Base-by-base conservation (phyloP, 2,888 invertebrate species). In the Tetheella fluctuosa region DNA sequence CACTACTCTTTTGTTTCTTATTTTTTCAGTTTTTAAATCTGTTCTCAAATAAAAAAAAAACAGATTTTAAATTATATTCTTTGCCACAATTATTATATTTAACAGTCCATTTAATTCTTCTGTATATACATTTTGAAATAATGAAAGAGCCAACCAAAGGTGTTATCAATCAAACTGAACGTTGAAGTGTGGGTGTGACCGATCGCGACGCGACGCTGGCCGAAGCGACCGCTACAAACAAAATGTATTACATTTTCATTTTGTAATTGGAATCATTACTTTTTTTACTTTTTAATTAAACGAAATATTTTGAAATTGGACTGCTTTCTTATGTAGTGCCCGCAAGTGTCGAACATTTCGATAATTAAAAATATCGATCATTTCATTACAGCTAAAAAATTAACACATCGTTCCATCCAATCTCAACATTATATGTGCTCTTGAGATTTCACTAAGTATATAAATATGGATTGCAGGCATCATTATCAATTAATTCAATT, bases 161-260 rank as follows among this genome's bases (percentile, higher is more conserved):
- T 64, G 62, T 54, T 56, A 64, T 64, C 64, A 62, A 64, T 64
- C 64, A 64, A 54, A 20, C 23, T 17, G 23, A 13, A 34, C 59
- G 60, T 57, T 58, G 58, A 59, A 61, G 52, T 28, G 59, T 62
- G 54, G 64, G 59, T 17, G 60, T 48, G 59, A 52, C 52, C 61
- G 55, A 55, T 52, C 61, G 57, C 55, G 25, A 6, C 25, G 25
- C 25, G 58, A 54, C 37, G 20, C 48, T 48, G 48, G 20, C 48
- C 48, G 48, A 48, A 20, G 48, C 23, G 15, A 52, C 23, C 25
- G 30, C 23, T 6, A 34, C 12, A 25, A 42, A 57, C 23, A 48
- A 17, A 52, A 58, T 17, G 39, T 39, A 10, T 30, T 17, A 42
- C 48, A 48, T 48, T 20, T 20, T 10, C 48, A 48, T 48, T 48